A percentile compares a stretch with the other conserved stretches of the same genome.
phyloP scores from a whole-genome alignment of 1,140 invertebrate genomes.

The Tetramorium simillimum region DNA sequence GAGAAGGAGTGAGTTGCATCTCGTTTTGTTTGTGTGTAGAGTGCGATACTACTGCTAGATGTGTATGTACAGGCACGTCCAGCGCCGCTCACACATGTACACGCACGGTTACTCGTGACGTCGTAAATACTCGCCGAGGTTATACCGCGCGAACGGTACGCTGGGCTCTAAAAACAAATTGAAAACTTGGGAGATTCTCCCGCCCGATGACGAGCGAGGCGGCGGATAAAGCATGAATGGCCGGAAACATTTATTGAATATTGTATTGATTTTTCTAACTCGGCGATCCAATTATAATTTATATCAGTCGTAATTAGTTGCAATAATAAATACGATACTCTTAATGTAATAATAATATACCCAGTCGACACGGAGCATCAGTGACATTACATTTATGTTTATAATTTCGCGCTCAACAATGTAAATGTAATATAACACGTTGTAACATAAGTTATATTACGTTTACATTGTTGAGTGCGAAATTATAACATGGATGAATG shows the following conservation, averaged over 20 bases:
- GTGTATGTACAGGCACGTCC: not conserved
- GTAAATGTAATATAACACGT: too few relatives aligned
- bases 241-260: too few relatives aligned
- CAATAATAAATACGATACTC: not conserved
- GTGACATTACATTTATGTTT: too few relatives aligned
- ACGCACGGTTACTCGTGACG: not conserved
- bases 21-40: slow-evolving; percentile 6
- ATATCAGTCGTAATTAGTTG: not conserved
- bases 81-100: not conserved
- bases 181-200: not conserved
- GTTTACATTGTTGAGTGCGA: too few relatives aligned
- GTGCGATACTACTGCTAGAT: not conserved
- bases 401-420: too few relatives aligned
- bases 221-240: too few relatives aligned
- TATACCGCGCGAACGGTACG: not conserved
- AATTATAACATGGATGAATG: too few relatives aligned
- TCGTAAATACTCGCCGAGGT: not conserved
- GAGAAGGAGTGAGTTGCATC: slow-evolving; percentile 32
- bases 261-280: too few relatives aligned
- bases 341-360: not conserved
- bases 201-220: not conserved
- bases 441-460: too few relatives aligned
- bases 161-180: not conserved
- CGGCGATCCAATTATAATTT: not conserved
- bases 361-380: too few relatives aligned